phyloP scores from a whole-genome alignment of 2,113 vertebrate genomes.

The Colaptes auratus region DNA sequence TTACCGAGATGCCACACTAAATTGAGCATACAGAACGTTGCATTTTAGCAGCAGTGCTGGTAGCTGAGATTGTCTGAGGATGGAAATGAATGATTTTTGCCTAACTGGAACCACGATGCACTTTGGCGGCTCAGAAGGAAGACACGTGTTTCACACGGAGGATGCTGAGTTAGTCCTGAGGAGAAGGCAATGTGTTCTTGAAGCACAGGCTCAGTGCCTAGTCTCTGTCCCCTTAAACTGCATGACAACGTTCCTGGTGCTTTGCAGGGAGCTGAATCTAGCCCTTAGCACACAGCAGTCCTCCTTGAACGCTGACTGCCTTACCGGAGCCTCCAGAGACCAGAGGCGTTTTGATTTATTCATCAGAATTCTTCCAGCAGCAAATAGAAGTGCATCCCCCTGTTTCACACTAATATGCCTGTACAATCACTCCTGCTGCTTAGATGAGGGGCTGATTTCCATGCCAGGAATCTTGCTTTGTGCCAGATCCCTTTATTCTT shows the following conservation, averaged over 20 bases:
- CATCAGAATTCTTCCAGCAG: conserved; percentile 23
- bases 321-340: background rate
- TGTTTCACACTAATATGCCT: conserved; percentile 36
- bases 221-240: background rate
- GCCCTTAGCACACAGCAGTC: background rate
- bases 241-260: background rate
- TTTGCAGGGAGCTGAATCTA: background rate
- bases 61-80: background rate
- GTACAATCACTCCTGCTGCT: conserved; percentile 37
- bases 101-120: background rate
- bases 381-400: background rate
- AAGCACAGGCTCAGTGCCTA: background rate
- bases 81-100: background rate
- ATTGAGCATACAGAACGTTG: background rate
- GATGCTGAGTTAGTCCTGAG: background rate
- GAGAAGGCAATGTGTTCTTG: background rate
- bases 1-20: background rate
- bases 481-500: conserved; percentile 57
- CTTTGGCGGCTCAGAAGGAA: background rate
- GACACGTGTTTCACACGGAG: background rate
- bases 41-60: background rate
- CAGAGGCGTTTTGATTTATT: conserved; percentile 36
- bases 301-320: background rate
- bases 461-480: conserved; percentile 41
- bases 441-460: conserved; percentile 47